These are phyloP conservation scores for Florisuga fusca DNA, from an alignment of 2,797 vertebrate species.

Conservation along the genomic window DNA sequence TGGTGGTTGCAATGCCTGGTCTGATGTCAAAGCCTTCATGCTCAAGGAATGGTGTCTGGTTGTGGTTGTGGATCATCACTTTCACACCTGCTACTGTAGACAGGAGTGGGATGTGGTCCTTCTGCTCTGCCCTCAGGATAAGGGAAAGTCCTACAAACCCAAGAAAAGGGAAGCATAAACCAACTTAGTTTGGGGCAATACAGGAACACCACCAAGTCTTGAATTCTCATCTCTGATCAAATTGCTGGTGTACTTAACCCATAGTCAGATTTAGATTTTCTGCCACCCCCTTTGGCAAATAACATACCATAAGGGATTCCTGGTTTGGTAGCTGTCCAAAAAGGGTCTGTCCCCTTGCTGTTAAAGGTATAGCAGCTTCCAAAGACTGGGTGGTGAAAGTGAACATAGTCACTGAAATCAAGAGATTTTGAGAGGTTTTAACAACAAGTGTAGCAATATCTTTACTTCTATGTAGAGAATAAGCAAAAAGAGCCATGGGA, in stretches of 20 bases:
- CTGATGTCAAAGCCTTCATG: slow-evolving; percentile 75
- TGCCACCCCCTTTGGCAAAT: background rate
- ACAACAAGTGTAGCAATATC: accelerated
- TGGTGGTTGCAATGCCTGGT: slow-evolving; percentile 72
- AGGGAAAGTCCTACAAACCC: slow-evolving; percentile 71
- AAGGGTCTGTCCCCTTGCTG: slow-evolving; percentile 33
- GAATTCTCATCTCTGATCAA: background rate
- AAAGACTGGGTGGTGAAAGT: slow-evolving; percentile 73
- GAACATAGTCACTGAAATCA: slow-evolving; percentile 59
- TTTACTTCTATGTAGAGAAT: no score
- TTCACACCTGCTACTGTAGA: slow-evolving; percentile 64
- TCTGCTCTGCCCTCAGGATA: slow-evolving; percentile 62
- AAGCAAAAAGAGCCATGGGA: no score
- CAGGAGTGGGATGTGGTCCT: slow-evolving; percentile 72
- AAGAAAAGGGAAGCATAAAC: background rate
- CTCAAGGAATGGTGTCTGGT: slow-evolving; percentile 74
- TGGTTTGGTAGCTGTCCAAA: slow-evolving; percentile 45
- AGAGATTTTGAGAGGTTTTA: background rate
- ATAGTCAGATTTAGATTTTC: background rate
- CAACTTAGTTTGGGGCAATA: background rate
- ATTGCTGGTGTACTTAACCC: background rate
- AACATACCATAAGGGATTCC: slow-evolving; percentile 68
- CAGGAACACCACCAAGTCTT: accelerated
- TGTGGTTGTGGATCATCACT: slow-evolving; percentile 74
- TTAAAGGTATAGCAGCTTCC: slow-evolving; percentile 79